Evolutionary conservation across 2,888 invertebrate genomes (phyloP), one percentile per base, ranked within the genome.

Genomic region (Scelioninae gen. 1): DNA sequence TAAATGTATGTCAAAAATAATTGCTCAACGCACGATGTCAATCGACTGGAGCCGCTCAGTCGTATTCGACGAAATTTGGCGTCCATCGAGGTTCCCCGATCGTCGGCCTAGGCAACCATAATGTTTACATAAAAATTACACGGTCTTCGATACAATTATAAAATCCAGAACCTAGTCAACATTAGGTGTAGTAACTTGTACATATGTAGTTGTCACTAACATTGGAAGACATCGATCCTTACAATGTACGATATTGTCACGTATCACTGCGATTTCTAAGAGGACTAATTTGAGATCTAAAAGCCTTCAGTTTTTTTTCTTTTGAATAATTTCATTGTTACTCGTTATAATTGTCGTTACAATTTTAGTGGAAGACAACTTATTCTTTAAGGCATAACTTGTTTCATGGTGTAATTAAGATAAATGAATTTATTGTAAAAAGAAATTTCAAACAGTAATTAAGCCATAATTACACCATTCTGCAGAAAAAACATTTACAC

Each of bases 131-230:
- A 85, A 82, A 88, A 89, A 86, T 87, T 83, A 85, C 84, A 85
- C 85, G 76, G 80, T 84, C 62, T 83, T 85, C 79, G 86, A 74
- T 87, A 87, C 85, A 88, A 87, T 90, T 91, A 91, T 90, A 91
- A 91, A 91, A 91, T 91, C 87, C 89, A 84, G 85, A 88, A 89
- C 85, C 86, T 88, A 88, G 77, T 85, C 86, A 90, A 91, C 90
- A 88, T 85, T 88, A 83, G 69, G 85, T 83, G 47, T 65, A 83
- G 63, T 87, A 88, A 87, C 88, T 89, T 88, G 88, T 88, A 89
- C 88, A 88, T 85, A 88, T 75, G 83, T 80, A 76, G 58, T 80
- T 84, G 76, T 79, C 83, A 75, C 69, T 85, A 85, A 83, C 82
- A 79, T 82, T 87, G 90, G 90, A 90, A 90, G 89, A 90, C 90